Base-by-base conservation (phyloP, 30 jellyfish, hydroid and myxozoan genomes). In the Hydractinia symbiolongicarpus region DNA sequence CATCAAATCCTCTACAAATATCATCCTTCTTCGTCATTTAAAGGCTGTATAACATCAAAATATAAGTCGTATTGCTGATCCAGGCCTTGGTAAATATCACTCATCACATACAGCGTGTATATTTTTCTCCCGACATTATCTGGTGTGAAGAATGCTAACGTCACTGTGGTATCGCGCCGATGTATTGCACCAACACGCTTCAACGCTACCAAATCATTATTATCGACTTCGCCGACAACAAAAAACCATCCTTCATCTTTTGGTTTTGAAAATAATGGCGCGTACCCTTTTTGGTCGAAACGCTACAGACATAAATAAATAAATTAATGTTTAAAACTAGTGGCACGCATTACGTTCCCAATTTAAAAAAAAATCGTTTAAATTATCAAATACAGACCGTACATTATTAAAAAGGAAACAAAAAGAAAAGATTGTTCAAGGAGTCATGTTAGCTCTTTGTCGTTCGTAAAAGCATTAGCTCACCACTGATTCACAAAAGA, bases 241-340 rank as follows among this genome's bases (percentile, higher is more conserved):
- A 94, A 61, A 44, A 89, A 78, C 99, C 99, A 94, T 40, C 97
- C 96, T 82, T 87, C 99, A 58, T 89, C 96, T 74, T 88, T 85
- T 50, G 66, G 86, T 77, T 88, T 94, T 10, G 97, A 88, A 79
- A 94, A 92, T 44, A 73, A 76, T 16, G 96, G 96, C 5, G 96
- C 81, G 58, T 87, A 77, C 8, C 88, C 96, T 67, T 80, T 92
- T 79, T 53, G 57, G 30, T 86, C 90, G 16, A 62, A 79, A 21
- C 95, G 88, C 96, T 91, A 50, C 50, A 52, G 64, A 54, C 73
- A 66, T 20, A 72, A 10, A 30, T 58, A 58, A 13, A 58, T 58
- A n/a, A n/a, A n/a, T n/a, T n/a, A 30, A 30, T 30, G 44, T 30
- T 30, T 30, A 30, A 30, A 30, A 30, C 44, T 30, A 30, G 44